Evolutionary conservation across 2,113 vertebrate species (phyloP).

Genomic region (Rhinogobius similis): DNA sequence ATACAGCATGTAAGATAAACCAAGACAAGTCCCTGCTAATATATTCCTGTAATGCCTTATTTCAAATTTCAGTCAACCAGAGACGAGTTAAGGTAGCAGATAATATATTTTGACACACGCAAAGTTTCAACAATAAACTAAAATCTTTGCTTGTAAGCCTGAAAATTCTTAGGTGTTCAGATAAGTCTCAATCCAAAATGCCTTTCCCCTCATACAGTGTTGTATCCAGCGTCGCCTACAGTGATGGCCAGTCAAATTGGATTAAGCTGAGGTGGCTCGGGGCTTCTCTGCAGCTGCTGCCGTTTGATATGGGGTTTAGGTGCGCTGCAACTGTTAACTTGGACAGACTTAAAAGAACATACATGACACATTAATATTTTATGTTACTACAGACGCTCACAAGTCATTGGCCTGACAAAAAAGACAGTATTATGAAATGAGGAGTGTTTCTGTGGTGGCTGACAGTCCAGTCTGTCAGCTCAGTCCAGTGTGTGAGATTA

Average conservation of each 20-base stretch:
- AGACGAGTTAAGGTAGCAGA: background rate
- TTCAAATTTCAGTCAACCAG: background rate
- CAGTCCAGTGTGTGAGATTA: conserved; percentile 13
- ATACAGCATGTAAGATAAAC: too few species aligned
- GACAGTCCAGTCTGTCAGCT: conserved; percentile 15
- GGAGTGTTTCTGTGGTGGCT: conserved; percentile 26
- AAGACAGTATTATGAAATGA: conserved; percentile 35
- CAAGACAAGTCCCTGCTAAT: too few species aligned
- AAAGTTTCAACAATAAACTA: conserved; percentile 1
- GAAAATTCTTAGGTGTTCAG: conserved; percentile 61
- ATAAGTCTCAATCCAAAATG: conserved; percentile 70
- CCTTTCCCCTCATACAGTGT: conserved; percentile 75
- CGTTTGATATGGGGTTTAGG: conserved; percentile 82
- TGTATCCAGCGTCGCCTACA: conserved; percentile 76
- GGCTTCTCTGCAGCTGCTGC: conserved; percentile 78
- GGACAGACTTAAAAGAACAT: conserved; percentile 76
- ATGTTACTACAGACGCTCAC: conserved; percentile 50
- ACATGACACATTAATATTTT: conserved; percentile 69
- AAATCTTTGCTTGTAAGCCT: conserved; percentile 45
- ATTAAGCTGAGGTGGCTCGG: conserved; percentile 79
- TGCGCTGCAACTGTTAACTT: conserved; percentile 77
- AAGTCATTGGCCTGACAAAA: conserved; percentile 57
- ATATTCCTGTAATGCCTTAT: too few species aligned
- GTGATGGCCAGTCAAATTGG: conserved; percentile 82
- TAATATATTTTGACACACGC: background rate